Evolutionary conservation across 2,797 vertebrate species (phyloP).

Genomic region (Stomatorhinus walkeri): DNA sequence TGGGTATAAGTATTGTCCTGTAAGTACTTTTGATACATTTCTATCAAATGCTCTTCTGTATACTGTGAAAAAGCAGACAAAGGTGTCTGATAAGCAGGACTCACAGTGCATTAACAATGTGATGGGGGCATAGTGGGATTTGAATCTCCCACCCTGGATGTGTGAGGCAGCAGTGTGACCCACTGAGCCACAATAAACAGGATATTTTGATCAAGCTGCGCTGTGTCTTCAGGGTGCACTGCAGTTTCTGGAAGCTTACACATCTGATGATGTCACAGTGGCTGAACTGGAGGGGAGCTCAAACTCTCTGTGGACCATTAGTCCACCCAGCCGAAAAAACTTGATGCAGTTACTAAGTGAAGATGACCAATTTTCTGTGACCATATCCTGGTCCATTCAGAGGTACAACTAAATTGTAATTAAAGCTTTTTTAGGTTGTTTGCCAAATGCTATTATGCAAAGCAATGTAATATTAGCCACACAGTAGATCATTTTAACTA

Average conservation of each 20-base stretch:
- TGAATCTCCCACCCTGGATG: not conserved
- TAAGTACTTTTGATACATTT: conserved; percentile 29
- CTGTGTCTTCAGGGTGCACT: conserved; percentile 66
- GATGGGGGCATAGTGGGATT: not conserved
- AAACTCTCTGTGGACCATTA: conserved; percentile 94
- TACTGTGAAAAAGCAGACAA: not conserved
- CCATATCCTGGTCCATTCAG: conserved; percentile 83
- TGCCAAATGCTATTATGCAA: not conserved
- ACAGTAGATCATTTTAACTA: not conserved
- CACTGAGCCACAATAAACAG: not conserved
- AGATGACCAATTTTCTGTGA: conserved; percentile 72
- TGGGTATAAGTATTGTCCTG: conserved; percentile 54
- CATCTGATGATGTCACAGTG: conserved; percentile 76
- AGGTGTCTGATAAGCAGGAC: not conserved
- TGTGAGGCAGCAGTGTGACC: not conserved
- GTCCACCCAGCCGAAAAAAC: conserved; percentile 81
- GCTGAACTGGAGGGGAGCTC: conserved; percentile 87
- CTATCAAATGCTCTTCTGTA: not conserved
- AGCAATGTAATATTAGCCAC: not conserved
- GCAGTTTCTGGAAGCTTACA: conserved; percentile 87
- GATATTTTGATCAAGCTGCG: not conserved
- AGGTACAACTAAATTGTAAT: conserved; percentile 56
- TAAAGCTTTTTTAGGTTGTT: not conserved
- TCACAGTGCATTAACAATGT: not conserved
- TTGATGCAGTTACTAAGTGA: conserved; percentile 73